Evolutionary conservation across 2,113 vertebrate genomes (phyloP).

Genomic region (Cyanoderma ruficeps): DNA sequence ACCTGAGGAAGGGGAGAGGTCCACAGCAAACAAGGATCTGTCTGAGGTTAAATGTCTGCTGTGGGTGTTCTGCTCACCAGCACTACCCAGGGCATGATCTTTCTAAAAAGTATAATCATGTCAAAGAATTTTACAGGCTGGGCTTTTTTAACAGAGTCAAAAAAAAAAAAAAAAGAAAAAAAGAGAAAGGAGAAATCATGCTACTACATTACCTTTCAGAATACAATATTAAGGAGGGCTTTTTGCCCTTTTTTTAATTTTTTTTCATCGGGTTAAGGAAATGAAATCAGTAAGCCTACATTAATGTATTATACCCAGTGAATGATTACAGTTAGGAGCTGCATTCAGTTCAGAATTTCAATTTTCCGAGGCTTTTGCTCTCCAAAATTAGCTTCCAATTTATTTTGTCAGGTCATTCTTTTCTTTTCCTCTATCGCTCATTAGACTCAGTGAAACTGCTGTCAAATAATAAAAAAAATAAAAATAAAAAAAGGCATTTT

Average conservation of each 20-base stretch:
- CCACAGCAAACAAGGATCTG: fast-evolving
- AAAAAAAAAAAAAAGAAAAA: background rate
- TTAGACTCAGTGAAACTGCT: background rate
- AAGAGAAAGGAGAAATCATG: background rate
- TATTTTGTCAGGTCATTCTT: slow-evolving; percentile 43
- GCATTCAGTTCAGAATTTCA: slow-evolving; percentile 24
- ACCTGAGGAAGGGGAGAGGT: background rate
- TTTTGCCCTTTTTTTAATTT: background rate
- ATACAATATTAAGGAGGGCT: background rate
- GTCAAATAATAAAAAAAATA: background rate
- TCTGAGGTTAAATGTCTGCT: background rate
- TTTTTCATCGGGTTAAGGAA: background rate
- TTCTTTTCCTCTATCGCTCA: slow-evolving; percentile 14
- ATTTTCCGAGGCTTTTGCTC: slow-evolving; percentile 45
- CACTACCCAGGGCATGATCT: background rate
- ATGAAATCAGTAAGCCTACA: slow-evolving; percentile 28
- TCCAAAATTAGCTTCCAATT: slow-evolving; percentile 58
- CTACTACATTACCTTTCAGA: background rate
- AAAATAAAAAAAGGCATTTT: background rate
- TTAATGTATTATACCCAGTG: slow-evolving; percentile 8
- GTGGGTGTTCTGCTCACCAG: background rate
- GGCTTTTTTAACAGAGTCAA: fast-evolving
- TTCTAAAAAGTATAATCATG: background rate
- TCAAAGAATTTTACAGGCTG: background rate
- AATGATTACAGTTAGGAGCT: slow-evolving; percentile 46